These are phyloP conservation scores for Hippocampus kuda DNA, from an alignment of 2,797 vertebrate genomes.

Conservation along the genomic window DNA sequence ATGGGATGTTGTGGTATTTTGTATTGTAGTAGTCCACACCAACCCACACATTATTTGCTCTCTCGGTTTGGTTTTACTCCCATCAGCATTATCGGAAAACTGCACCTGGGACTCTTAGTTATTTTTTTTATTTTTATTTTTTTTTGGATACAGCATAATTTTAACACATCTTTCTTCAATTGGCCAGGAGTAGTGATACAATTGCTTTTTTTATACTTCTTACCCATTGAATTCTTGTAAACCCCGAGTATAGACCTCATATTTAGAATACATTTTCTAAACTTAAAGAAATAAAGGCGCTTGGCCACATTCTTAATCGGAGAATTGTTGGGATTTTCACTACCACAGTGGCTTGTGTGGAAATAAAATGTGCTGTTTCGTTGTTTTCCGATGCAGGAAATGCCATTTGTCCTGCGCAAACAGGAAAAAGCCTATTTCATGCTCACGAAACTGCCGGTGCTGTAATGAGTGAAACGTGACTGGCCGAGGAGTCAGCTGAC, in stretches of 20 bases:
- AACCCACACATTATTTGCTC: neutral
- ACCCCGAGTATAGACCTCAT: neutral
- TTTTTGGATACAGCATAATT: slow-evolving; percentile 33
- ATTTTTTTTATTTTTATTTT: slow-evolving; percentile 39
- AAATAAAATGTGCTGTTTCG: neutral
- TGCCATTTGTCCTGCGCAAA: slow-evolving; percentile 1
- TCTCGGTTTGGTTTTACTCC: neutral
- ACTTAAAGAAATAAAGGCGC: neutral
- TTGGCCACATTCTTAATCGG: neutral
- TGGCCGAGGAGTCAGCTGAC: slow-evolving; percentile 54
- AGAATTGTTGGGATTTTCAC: neutral
- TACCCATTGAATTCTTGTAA: neutral
- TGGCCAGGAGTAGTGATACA: neutral
- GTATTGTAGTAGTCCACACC: slow-evolving; percentile 16
- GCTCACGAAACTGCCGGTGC: slow-evolving; percentile 19
- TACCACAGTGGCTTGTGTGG: neutral
- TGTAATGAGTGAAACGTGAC: slow-evolving; percentile 45
- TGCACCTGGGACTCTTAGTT: slow-evolving; percentile 12
- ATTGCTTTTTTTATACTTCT: slow-evolving; percentile 33
- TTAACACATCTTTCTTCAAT: slow-evolving; percentile 25
- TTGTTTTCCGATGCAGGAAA: neutral
- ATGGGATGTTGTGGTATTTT: slow-evolving; percentile 30
- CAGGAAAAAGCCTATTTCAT: slow-evolving; percentile 23
- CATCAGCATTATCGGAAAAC: neutral
- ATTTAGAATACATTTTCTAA: neutral